Percentiles rank a stretch among this genome's conserved stretches.
Conservation (phyloP, 2,113 vertebrate species). For the Prolemur simus region DNA sequence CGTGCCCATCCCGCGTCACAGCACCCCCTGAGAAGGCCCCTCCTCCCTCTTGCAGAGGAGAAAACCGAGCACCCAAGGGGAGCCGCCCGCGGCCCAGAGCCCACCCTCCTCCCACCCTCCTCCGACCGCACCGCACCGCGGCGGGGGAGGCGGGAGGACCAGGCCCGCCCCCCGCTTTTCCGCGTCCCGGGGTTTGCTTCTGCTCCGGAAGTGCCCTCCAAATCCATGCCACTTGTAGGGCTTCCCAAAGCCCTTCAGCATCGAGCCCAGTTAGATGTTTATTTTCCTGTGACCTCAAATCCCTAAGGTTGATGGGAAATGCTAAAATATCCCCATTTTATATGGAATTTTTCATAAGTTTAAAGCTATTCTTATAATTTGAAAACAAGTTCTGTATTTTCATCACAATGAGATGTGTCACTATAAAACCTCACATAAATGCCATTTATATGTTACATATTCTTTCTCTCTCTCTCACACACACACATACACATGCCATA, state of each 20-base stretch:
- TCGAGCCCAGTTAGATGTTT: not conserved
- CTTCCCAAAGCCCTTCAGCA: no score
- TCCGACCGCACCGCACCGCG: no score
- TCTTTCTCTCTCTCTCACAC: not conserved
- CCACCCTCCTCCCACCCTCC: no score
- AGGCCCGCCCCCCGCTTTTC: no score
- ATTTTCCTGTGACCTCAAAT: not conserved
- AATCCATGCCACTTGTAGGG: not conserved
- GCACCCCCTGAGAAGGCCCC: fast-evolving
- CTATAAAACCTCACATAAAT: not conserved
- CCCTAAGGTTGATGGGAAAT: not conserved
- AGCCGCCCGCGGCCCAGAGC: not conserved
- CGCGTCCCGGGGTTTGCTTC: not conserved
- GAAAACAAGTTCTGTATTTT: not conserved
- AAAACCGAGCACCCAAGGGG: not conserved
- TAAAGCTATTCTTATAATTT: not conserved
- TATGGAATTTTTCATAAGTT: not conserved
- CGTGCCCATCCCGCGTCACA: no score
- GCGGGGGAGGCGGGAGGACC: not conserved
- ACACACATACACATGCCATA: not conserved
- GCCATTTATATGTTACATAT: not conserved
- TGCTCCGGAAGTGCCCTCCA: not conserved
- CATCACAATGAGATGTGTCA: not conserved
- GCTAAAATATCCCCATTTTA: not conserved
- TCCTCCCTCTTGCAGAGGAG: no score